Evolutionary conservation across 2,888 invertebrate genomes (phyloP), one percentile per base, ranked within the genome.

Genomic region (Lumbricus terrestris): DNA sequence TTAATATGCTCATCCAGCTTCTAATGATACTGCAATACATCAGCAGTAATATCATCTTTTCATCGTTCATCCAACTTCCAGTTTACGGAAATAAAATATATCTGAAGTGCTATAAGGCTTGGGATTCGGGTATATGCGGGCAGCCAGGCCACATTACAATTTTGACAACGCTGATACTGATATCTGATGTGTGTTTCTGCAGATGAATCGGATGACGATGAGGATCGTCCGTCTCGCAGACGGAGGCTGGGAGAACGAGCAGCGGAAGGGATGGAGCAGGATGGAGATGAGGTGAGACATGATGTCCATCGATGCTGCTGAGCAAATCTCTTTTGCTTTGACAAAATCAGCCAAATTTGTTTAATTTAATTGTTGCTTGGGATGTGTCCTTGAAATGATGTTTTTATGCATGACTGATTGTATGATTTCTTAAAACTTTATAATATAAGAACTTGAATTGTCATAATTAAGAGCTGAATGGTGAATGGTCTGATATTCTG

Each of bases 221-320:
- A 96, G 88, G 96, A 96, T 15, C 96, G 94, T 42, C 94, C 94
- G 2, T 91, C 93, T 15, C 92, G 96, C 0, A 97, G 97, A 93
- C 96, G 97, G 18, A 96, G 97, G 1, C 96, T 97, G 89, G 98
- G 98, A 0, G 98, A 98, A 95, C 97, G 97, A 94, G 98, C 98
- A 0, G 98, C 98, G 0, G 96, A 96, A 91, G 95, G 95, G n/a
- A 97, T 97, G 1, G 96, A 97, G 20, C 97, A 97, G 90, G 95
- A 96, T 37, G 98, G 98, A 93, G 96, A 96, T 37, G 90, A 89
- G 88, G 90, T 90, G 29, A 33, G 54, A 33, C 40, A n/a, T 23
- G 47, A 69, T 69, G 5, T 54, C 13, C 54, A 54, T 6, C 2
- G 1, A 29, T 69, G 11, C 8, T 16, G 11, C 29, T 69, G n/a